Evolutionary conservation across 2,797 vertebrate genomes (phyloP), one percentile per base, ranked within the genome.

Genomic region (Lepus oiostolus): DNA sequence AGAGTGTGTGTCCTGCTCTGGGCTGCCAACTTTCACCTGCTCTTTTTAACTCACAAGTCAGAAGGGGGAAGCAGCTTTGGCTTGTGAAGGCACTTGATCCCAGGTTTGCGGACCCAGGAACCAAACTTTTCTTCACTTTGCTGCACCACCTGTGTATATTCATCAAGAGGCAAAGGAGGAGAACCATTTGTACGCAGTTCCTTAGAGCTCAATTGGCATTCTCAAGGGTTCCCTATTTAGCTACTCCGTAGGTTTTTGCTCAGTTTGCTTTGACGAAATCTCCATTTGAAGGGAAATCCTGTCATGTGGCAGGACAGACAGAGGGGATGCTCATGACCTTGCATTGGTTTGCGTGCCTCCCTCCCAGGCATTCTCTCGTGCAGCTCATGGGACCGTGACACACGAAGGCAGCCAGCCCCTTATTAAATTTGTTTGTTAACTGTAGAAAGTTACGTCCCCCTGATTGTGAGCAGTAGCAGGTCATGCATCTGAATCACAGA

Each of bases 351-450:
- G 96, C 82, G 90, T 94, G 94, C 97, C 96, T 91, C 74, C 86
- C 93, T 95, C 62, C 67, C 95, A 97, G 95, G 90, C 94, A 94
- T 85, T 97, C 95, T 94, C 91, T 95, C 92, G 95, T 88, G 65
- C 90, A 83, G 42, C 93, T 97, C 94, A 90, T 82, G 97, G 94
- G 91, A 96, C 93, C 88, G 86, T 97, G 96, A 98, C 97, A 97
- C 94, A 94, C 91, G 30, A 96, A 97, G 96, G 95, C 95, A 97
- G 98, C 97, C 97, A 97, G 93, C 90, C 95, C 93, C 92, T 97
- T 97, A 97, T 98, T 97, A 98, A 98, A 97, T 98, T 97, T 98
- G 96, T 98, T 98, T 98, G 97, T 97, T 98, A 97, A 98, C 96
- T 92, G 91, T 96, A 90, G 72, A 42, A 96, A 95, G 97, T 83